phyloP scores from a whole-genome alignment of 1,140 invertebrate species.

The Drosophila sechellia region DNA sequence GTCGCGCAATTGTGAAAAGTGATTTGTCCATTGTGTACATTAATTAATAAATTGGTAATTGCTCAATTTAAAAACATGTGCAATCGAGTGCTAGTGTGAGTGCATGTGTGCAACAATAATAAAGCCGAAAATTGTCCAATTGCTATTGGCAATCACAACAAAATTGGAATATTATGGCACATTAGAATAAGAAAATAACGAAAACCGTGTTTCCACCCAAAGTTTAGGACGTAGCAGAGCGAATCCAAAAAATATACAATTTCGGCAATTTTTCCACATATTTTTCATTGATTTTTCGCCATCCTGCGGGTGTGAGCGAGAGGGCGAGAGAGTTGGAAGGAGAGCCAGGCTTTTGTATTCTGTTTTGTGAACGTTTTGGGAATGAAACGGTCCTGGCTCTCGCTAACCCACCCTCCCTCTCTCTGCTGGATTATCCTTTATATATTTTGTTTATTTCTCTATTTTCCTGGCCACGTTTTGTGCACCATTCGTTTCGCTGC shows the following conservation, averaged over 20 bases:
- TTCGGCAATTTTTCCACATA: conserved; percentile 75
- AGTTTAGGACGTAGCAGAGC: conserved; percentile 22
- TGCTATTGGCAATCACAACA: conserved; percentile 7
- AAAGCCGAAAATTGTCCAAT: conserved; percentile 37
- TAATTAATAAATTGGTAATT: conserved; percentile 26
- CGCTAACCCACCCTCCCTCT: conserved; percentile 14
- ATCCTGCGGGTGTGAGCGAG: conserved; percentile 34
- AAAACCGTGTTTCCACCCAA: background rate
- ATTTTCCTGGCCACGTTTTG: conserved; percentile 73
- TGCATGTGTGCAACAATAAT: conserved; percentile 31
- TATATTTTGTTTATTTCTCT: conserved; percentile 80
- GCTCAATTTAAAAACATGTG: conserved; percentile 33
- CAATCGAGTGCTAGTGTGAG: conserved; percentile 16
- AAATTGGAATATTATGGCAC: background rate
- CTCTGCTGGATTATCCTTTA: conserved; percentile 68
- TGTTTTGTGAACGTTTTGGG: conserved; percentile 66
- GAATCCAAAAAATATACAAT: conserved; percentile 55
- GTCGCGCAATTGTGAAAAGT: conserved; percentile 24
- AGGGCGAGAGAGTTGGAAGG: conserved; percentile 8
- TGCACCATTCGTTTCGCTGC: conserved; percentile 78
- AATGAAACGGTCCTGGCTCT: conserved; percentile 47
- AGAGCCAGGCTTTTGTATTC: conserved; percentile 57
- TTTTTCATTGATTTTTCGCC: conserved; percentile 81
- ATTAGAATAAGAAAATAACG: background rate
- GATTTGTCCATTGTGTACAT: conserved; percentile 15